phyloP scores from a whole-genome alignment of 2,888 invertebrate species.

The Tetranychus piercei region DNA sequence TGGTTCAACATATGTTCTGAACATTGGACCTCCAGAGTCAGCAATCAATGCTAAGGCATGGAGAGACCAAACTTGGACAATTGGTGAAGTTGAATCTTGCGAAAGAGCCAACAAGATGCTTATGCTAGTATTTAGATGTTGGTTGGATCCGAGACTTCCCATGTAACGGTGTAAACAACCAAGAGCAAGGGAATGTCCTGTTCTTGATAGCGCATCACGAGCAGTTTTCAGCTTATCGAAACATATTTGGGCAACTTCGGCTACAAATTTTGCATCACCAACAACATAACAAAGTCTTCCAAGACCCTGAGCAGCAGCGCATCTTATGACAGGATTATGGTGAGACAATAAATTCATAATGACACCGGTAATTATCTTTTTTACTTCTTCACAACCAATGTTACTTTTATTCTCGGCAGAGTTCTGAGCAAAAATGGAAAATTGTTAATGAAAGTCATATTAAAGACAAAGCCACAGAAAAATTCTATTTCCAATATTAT shows the following conservation, averaged over 20 bases:
- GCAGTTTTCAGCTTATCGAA: conserved; percentile 67
- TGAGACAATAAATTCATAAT: conserved; percentile 37
- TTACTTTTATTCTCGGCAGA: conserved; percentile 63
- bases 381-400: conserved; percentile 70
- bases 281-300: conserved; percentile 81
- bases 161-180: conserved; percentile 88
- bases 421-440: conserved; percentile 29
- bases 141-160: conserved; percentile 86
- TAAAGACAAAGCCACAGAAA: background rate
- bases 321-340: conserved; percentile 48
- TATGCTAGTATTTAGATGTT: conserved; percentile 79
- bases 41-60: conserved; percentile 87
- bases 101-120: conserved; percentile 75
- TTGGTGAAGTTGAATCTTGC: conserved; percentile 75
- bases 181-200: conserved; percentile 69
- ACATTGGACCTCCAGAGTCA: conserved; percentile 97
- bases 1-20: conserved; percentile 87
- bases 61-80: conserved; percentile 94
- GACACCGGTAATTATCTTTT: conserved; percentile 51
- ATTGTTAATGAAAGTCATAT: conserved; percentile 24
- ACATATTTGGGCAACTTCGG: conserved; percentile 69
- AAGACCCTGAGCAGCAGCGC: conserved; percentile 82
- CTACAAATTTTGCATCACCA: conserved; percentile 65
- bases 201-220: conserved; percentile 65
- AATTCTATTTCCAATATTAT: background rate